phyloP scores from a whole-genome alignment of 2,797 vertebrate genomes.

The Tympanoctomys barrerae region DNA sequence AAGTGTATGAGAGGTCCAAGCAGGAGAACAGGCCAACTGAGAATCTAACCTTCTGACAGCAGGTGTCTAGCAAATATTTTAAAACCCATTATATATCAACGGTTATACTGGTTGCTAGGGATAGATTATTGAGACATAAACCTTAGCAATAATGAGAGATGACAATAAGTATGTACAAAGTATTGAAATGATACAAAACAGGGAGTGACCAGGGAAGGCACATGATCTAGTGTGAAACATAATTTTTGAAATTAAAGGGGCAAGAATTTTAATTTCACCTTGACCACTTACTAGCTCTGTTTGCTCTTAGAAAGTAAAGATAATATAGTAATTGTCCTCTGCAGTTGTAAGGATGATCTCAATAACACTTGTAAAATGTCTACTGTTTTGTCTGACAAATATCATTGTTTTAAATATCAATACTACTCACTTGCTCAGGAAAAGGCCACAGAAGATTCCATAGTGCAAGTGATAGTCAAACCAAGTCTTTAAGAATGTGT shows the following conservation, averaged over 20 bases:
- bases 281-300: slow-evolving; percentile 19
- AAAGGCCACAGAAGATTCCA: not conserved
- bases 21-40: not conserved
- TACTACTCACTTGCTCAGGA: not conserved
- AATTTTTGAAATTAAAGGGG: not conserved
- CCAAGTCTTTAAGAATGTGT: not conserved
- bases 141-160: not conserved
- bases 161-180: not conserved
- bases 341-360: not conserved
- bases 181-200: slow-evolving; percentile 35
- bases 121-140: not conserved
- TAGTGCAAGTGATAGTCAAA: not conserved
- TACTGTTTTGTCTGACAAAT: slow-evolving; percentile 13
- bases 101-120: not conserved
- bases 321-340: not conserved
- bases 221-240: slow-evolving; percentile 4
- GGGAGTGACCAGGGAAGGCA: not conserved
- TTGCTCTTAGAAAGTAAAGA: not conserved
- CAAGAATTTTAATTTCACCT: slow-evolving; percentile 39
- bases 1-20: slow-evolving; percentile 1
- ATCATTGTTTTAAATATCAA: slow-evolving; percentile 46
- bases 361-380: not conserved
- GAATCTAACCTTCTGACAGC: not conserved
- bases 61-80: not conserved
- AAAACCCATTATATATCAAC: slow-evolving; percentile 16